Evolutionary conservation across 2,797 vertebrate species (phyloP).

Genomic region (Hylomyscus alleni): DNA sequence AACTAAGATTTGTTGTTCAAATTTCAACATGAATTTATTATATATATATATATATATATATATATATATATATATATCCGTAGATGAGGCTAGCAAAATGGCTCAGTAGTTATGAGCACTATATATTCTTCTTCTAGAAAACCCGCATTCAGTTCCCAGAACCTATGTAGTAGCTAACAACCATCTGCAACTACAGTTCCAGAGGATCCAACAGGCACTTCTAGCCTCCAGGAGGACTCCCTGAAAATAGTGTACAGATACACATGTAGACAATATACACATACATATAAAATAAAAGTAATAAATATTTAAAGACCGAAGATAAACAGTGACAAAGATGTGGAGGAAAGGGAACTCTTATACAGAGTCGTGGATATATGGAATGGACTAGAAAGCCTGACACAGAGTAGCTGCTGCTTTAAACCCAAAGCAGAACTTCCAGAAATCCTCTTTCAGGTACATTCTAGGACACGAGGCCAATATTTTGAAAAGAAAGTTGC

Average conservation of each 20-base stretch:
- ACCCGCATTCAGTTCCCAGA: not conserved
- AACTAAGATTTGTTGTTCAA: not conserved
- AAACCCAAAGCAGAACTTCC: not conserved
- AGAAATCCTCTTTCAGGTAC: not conserved
- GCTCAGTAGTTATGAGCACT: not conserved
- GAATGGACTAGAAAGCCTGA: not conserved
- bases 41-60: not conserved
- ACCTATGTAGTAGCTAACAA: not conserved
- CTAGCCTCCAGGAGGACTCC: not conserved
- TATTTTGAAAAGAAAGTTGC: not conserved
- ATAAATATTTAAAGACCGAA: not conserved
- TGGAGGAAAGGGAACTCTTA: not conserved
- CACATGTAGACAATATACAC: not conserved
- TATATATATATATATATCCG: not conserved
- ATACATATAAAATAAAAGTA: not conserved
- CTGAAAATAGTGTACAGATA: not conserved
- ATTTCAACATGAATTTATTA: not conserved
- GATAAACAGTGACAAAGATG: not conserved
- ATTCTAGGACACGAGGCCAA: not conserved
- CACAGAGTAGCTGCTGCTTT: not conserved
- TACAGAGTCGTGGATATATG: not conserved
- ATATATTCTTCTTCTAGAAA: not conserved
- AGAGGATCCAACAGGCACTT: not conserved
- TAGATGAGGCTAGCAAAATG: not conserved
- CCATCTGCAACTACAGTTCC: not conserved